Percentiles rank a stretch among this genome's conserved stretches.
phyloP scores from a whole-genome alignment of 2,888 invertebrate species.

The Silvanus unidentatus region DNA sequence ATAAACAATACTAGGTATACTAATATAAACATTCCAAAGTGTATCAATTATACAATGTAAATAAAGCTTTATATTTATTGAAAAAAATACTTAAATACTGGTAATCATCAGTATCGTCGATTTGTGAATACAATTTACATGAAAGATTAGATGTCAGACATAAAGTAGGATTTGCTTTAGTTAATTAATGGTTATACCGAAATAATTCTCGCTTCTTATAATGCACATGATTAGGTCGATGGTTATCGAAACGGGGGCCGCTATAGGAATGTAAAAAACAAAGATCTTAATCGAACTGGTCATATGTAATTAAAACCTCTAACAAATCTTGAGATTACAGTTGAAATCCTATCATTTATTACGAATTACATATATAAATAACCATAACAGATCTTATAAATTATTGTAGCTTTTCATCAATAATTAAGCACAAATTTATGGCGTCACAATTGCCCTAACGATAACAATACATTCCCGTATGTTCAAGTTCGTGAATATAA shows the following conservation, averaged over 20 bases:
- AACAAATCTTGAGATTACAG: conserved; percentile 44
- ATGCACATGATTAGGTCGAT: conserved; percentile 34
- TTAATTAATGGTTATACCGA: conserved; percentile 28
- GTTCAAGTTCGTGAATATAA: not conserved
- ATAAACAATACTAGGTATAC: no score
- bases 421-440: conserved; percentile 45
- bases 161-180: conserved; percentile 12
- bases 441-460: conserved; percentile 28
- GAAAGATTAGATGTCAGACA: conserved; percentile 6
- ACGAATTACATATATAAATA: conserved; percentile 42
- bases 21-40: no score
- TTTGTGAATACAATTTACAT: conserved; percentile 5
- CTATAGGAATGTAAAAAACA: conserved; percentile 36
- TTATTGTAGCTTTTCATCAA: conserved; percentile 42
- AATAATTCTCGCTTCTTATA: conserved; percentile 31
- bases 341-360: conserved; percentile 42
- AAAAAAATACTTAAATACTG: not conserved
- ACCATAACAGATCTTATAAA: conserved; percentile 38
- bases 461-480: conserved; percentile 34
- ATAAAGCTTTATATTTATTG: no score
- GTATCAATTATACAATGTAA: no score
- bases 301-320: conserved; percentile 41
- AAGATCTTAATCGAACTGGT: conserved; percentile 37
- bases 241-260: conserved; percentile 30
- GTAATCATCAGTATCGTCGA: not conserved